Conservation (phyloP, 2,888 invertebrate genomes). For the Keiferia lycopersicella region DNA sequence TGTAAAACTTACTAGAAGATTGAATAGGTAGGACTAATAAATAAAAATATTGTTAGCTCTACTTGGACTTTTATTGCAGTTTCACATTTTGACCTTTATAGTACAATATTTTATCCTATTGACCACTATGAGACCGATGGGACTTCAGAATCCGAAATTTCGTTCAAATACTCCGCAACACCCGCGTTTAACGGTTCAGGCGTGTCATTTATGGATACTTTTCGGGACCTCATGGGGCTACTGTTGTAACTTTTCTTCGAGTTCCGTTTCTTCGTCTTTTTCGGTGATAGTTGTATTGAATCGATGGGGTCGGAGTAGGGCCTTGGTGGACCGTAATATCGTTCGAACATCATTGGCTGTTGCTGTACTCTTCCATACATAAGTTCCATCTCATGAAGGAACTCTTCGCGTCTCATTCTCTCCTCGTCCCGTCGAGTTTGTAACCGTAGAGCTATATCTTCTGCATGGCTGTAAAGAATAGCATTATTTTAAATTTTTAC, state of each 20-base stretch:
- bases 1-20: no score
- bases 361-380: constrained; percentile 86
- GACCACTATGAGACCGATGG: constrained; percentile 52
- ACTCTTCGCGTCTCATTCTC: constrained; percentile 84
- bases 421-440: constrained; percentile 86
- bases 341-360: constrained; percentile 86
- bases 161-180: constrained; percentile 61
- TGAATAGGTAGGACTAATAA: no score
- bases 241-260: constrained; percentile 52
- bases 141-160: constrained; percentile 60
- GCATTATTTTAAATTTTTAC: no score
- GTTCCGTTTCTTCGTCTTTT: constrained; percentile 59
- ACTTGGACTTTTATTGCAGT: no score
- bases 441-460: constrained; percentile 85
- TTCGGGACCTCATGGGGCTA: constrained; percentile 60
- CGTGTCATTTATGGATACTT: constrained; percentile 64
- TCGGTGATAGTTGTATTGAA: constrained; percentile 61
- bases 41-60: no score
- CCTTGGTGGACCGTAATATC: constrained; percentile 82
- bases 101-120: constrained; percentile 25
- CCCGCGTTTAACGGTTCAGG: constrained; percentile 61
- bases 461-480: constrained; percentile 75
- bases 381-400: constrained; percentile 85
- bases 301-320: constrained; percentile 56
- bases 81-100: no score